Percentiles rank a stretch among this genome's conserved stretches.
phyloP scores from a whole-genome alignment of 37 sponge, comb jelly and placozoan genomes.

The Axinella damicornis region DNA sequence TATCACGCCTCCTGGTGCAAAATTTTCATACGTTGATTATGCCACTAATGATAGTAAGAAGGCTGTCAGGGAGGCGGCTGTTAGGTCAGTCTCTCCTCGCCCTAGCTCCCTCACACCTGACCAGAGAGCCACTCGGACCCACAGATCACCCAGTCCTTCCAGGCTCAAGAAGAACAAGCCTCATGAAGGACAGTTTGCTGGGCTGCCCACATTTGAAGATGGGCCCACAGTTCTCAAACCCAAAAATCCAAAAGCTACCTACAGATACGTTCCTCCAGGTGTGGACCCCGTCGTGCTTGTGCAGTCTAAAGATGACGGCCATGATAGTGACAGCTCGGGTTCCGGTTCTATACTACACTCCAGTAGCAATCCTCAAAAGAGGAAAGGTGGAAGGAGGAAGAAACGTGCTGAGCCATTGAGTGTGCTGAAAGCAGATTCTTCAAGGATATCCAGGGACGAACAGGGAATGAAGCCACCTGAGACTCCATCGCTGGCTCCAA shows the following conservation, averaged over 20 bases:
- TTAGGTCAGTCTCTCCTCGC: conserved; percentile 17
- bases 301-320: conserved; percentile 20
- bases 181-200: not conserved
- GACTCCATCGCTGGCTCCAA: conserved; percentile 42
- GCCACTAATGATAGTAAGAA: too few relatives aligned
- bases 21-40: too few relatives aligned
- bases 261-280: conserved; percentile 27
- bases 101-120: not conserved
- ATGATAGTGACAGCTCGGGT: conserved; percentile 87
- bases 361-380: conserved; percentile 28
- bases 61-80: not conserved
- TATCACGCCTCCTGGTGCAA: too few relatives aligned
- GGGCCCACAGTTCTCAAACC: not conserved
- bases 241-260: conserved; percentile 23
- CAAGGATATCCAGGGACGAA: conserved; percentile 7
- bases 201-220: conserved; percentile 20
- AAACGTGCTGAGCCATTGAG: conserved; percentile 1
- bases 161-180: not conserved
- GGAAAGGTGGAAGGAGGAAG: conserved; percentile 23
- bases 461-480: conserved; percentile 37
- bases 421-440: not conserved
- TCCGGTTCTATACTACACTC: conserved; percentile 62
- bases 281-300: not conserved
- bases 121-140: not conserved
- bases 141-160: conserved; percentile 28